These are phyloP conservation scores for Pelobates cultripes DNA, from an alignment of 2,797 vertebrate genomes.

Conservation along the genomic window DNA sequence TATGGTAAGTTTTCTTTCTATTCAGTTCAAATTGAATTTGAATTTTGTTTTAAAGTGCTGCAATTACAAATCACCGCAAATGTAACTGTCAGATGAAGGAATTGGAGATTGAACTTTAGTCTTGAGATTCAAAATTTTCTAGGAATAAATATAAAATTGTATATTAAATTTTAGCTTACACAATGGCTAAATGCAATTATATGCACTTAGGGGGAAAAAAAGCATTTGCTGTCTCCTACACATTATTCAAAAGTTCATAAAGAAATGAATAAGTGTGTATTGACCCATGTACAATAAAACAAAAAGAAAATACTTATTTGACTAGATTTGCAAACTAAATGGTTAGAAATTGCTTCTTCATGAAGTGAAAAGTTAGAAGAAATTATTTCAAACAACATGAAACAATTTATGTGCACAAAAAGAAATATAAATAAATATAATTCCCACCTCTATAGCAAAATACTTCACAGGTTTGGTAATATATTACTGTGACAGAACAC, in stretches of 20 bases:
- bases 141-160: slow-evolving; percentile 6
- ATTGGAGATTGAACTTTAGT: slow-evolving; percentile 16
- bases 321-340: not conserved
- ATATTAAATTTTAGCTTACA: slow-evolving; percentile 5
- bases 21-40: not conserved
- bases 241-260: slow-evolving; percentile 2
- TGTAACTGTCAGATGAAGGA: slow-evolving; percentile 33
- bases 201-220: slow-evolving; percentile 25
- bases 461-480: too few species aligned
- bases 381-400: not conserved
- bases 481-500: too few species aligned
- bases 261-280: not conserved
- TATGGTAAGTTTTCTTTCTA: not conserved
- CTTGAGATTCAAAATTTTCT: slow-evolving; percentile 14
- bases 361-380: not conserved
- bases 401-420: too few species aligned
- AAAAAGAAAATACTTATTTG: not conserved
- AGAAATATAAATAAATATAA: too few species aligned
- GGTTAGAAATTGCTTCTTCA: not conserved
- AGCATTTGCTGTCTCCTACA: not conserved
- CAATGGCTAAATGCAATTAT: slow-evolving; percentile 35
- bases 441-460: too few species aligned
- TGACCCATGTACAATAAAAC: slow-evolving; percentile 31
- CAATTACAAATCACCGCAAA: slow-evolving; percentile 33
- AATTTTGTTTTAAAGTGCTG: slow-evolving; percentile 33